Percentiles rank a stretch among this genome's conserved stretches.
Conservation (phyloP, 2,888 invertebrate genomes). For the Pseudanteris insignis region DNA sequence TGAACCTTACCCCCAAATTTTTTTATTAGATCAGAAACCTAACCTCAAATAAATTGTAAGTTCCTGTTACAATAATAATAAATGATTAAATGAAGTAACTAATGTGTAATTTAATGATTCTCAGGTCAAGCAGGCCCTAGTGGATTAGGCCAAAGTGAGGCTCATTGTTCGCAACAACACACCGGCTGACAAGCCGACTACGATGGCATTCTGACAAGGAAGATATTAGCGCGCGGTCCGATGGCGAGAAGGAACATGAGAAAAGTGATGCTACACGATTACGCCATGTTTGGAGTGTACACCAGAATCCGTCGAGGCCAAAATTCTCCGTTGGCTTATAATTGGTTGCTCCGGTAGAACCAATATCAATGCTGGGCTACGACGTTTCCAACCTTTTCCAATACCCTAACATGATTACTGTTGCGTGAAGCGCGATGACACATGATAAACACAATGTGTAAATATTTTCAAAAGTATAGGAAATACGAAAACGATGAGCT, state of each 20-base stretch:
- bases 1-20: no score
- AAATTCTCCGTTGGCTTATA: no score
- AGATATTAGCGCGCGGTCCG: slow-evolving; percentile 11
- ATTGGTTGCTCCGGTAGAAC: no score
- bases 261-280: slow-evolving; percentile 22
- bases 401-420: no score
- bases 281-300: slow-evolving; percentile 8
- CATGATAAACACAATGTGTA: no score
- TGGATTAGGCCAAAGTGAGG: slow-evolving; percentile 48
- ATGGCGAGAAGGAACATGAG: slow-evolving; percentile 16
- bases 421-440: no score
- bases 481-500: no score
- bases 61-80: not conserved
- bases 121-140: slow-evolving; percentile 54
- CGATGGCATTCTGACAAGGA: slow-evolving; percentile 15
- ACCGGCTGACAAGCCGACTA: slow-evolving; percentile 50
- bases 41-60: not conserved
- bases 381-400: no score
- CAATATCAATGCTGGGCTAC: no score
- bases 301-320: no score
- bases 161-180: slow-evolving; percentile 51
- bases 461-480: no score
- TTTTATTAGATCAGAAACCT: no score
- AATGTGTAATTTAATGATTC: not conserved
- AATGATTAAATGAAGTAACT: not conserved